Conservation (phyloP, 1,140 invertebrate genomes). For the Dinothrombium tinctorium region DNA sequence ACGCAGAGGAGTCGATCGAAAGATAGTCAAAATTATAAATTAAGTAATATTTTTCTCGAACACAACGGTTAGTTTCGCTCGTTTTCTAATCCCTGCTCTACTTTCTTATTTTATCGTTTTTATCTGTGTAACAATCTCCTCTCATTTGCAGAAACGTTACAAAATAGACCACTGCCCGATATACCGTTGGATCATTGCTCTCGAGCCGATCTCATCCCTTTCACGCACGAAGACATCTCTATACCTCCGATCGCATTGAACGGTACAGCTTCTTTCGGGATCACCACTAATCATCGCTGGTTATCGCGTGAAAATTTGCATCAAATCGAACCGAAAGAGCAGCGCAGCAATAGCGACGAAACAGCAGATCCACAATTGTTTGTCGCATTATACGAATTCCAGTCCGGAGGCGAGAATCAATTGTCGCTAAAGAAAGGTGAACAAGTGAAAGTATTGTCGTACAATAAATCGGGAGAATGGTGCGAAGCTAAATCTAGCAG, state of each 20-base stretch:
- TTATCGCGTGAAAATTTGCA: slow-evolving; percentile 16
- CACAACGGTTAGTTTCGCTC: too few species aligned
- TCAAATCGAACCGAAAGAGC: slow-evolving; percentile 3
- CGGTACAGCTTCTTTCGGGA: neutral
- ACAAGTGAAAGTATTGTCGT: slow-evolving; percentile 83
- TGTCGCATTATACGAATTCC: slow-evolving; percentile 93
- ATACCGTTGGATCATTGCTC: slow-evolving; percentile 4
- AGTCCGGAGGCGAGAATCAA: slow-evolving; percentile 84
- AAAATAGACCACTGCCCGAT: slow-evolving; percentile 10
- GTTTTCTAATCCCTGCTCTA: too few species aligned
- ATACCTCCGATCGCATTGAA: too few species aligned
- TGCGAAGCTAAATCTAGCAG: slow-evolving; percentile 80
- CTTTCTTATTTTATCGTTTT: too few species aligned
- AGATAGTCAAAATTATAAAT: too few species aligned
- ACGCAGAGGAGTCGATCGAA: too few species aligned
- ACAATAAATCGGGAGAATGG: slow-evolving; percentile 98
- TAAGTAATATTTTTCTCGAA: too few species aligned
- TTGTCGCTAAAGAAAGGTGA: slow-evolving; percentile 89
- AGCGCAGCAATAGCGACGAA: slow-evolving; percentile 25
- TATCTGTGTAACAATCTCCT: too few species aligned
- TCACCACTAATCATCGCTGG: neutral
- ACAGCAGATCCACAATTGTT: slow-evolving; percentile 61
- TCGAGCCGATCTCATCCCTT: neutral
- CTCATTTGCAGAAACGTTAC: neutral
- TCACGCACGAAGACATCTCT: neutral